These are phyloP conservation scores for Nematostella vectensis DNA, from an alignment of 92 coral and sea anemone genomes.

Conservation along the genomic window DNA sequence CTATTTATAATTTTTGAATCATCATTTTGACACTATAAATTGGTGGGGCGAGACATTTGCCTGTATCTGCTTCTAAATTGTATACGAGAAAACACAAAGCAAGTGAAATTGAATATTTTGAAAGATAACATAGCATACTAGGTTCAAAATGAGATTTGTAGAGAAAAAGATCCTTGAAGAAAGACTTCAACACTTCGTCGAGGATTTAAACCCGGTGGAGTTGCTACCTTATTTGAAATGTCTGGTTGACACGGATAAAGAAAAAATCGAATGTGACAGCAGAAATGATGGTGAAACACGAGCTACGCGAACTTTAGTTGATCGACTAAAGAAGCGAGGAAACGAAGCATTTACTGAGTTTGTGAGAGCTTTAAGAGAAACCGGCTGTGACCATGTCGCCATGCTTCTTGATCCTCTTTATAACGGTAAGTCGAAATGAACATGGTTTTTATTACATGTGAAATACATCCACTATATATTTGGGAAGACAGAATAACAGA, in stretches of 20 bases:
- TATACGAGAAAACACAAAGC: too few relatives aligned
- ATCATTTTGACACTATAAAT: too few relatives aligned
- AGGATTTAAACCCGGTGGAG: constrained; percentile 46
- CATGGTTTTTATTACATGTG: not conserved
- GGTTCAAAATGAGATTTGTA: constrained; percentile 37
- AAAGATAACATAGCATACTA: too few relatives aligned
- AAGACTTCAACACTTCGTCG: constrained; percentile 40
- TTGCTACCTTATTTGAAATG: constrained; percentile 40
- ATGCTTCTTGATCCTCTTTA: constrained; percentile 75
- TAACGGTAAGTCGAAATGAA: too few relatives aligned
- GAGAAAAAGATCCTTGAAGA: constrained; percentile 40
- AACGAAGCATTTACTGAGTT: constrained; percentile 44
- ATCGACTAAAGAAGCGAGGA: constrained; percentile 51
- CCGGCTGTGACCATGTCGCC: constrained; percentile 72
- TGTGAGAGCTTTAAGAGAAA: constrained; percentile 58
- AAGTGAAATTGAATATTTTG: too few relatives aligned
- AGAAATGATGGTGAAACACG: constrained; percentile 32
- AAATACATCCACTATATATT: too few relatives aligned
- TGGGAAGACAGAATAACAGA: too few relatives aligned
- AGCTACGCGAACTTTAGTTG: constrained; percentile 51
- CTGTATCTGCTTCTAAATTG: too few relatives aligned
- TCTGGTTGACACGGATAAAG: constrained; percentile 33
- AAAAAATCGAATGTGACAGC: constrained; percentile 29
- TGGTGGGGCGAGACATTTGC: too few relatives aligned
- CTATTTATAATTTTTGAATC: too few relatives aligned